Percentiles rank a stretch among this genome's conserved stretches.
Evolutionary conservation across 2,888 invertebrate genomes (phyloP).

Genomic region (Luperina testacea): DNA sequence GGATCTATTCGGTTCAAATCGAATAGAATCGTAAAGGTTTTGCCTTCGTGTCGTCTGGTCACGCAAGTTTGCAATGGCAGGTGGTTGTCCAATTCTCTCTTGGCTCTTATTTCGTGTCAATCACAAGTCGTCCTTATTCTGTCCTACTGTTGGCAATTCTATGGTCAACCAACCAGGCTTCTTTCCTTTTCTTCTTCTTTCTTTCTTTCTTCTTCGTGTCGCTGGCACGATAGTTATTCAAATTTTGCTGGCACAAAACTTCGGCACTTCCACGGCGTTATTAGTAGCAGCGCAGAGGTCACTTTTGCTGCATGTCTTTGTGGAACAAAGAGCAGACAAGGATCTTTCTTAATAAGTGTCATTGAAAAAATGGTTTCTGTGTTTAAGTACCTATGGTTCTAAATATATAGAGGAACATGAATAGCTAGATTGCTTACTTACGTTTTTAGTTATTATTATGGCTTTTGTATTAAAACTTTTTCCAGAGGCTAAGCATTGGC

Average conservation of each 20-base stretch:
- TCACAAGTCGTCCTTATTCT: background rate
- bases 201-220: background rate
- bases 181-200: background rate
- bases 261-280: background rate
- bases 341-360: background rate
- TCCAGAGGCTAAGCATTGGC: too few relatives aligned
- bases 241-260: background rate
- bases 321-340: background rate
- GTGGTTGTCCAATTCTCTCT: background rate
- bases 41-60: slow-evolving; percentile 12
- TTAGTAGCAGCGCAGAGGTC: background rate
- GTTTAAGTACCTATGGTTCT: background rate
- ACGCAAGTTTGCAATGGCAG: slow-evolving; percentile 27
- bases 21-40: slow-evolving; percentile 24
- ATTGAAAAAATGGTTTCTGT: background rate
- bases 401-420: background rate
- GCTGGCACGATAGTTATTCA: background rate
- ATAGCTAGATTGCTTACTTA: background rate
- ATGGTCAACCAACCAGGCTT: background rate
- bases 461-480: background rate
- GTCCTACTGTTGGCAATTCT: background rate
- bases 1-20: slow-evolving; percentile 37
- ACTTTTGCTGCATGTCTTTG: background rate
- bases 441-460: background rate
- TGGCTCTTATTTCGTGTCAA: slow-evolving; percentile 12